These are phyloP conservation scores for Pampus argenteus DNA, from an alignment of 2,797 vertebrate species.

Conservation along the genomic window DNA sequence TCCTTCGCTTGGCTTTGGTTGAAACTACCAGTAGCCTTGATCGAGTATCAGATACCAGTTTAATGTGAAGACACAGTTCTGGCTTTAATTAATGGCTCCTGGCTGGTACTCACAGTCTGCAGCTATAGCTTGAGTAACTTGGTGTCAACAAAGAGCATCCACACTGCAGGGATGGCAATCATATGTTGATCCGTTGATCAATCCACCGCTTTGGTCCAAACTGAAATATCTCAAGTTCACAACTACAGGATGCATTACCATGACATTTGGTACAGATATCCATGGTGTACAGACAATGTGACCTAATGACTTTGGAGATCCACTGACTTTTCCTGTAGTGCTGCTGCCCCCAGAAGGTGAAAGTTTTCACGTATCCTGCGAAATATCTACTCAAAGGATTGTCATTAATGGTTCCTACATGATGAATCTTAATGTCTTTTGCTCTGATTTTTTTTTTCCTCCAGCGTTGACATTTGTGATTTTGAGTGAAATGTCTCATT, in stretches of 20 bases:
- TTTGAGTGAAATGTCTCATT: neutral
- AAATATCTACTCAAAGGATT: neutral
- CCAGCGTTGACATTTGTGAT: neutral
- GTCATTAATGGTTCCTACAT: neutral
- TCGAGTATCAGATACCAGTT: conserved; percentile 67
- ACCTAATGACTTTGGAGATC: neutral
- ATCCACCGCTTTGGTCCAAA: neutral
- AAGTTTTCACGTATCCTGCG: neutral
- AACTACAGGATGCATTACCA: neutral
- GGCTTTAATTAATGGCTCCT: conserved; percentile 64
- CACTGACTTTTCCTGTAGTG: neutral
- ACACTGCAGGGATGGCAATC: neutral
- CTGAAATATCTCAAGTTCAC: conserved; percentile 21
- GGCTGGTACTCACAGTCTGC: conserved; percentile 25
- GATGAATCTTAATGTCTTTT: neutral
- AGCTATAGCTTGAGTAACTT: conserved; percentile 10
- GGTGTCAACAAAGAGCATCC: conserved; percentile 11
- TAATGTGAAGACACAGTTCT: conserved; percentile 68
- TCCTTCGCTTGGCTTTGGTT: conserved; percentile 62
- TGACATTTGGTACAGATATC: neutral
- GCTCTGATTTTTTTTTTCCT: neutral
- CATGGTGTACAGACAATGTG: neutral
- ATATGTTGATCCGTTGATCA: too few relatives aligned
- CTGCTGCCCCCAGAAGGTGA: neutral
- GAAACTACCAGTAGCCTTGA: conserved; percentile 64